Base-by-base conservation (phyloP, 2,797 vertebrate species). In the Carduelis carduelis region DNA sequence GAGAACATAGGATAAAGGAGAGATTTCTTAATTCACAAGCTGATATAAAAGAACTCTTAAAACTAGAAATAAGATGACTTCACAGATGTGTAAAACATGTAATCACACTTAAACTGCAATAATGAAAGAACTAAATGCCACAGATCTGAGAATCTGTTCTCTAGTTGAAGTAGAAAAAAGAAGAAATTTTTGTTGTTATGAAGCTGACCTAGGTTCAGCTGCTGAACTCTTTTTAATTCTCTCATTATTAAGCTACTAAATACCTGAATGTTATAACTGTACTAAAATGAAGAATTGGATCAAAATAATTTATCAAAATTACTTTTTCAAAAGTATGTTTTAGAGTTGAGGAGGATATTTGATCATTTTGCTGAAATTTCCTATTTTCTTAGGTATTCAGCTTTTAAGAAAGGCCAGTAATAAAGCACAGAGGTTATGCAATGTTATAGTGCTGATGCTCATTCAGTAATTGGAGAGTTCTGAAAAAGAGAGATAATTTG, bases 201-300 rank as follows among this genome's bases (percentile, higher is more conserved):
- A 96, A 90, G 82, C 80, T 97, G 80, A 91, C 90, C 93, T 82
- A 81, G 66, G 82, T 89, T 91, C 92, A 93, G 57, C 70, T 93
- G 27, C 72, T 94, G 92, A 95, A 68, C 69, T 95, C 91, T 93
- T 66, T 95, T 95, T 94, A 65, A 83, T 93, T 91, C 71, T 91
- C 60, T 32, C 60, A 82, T 87, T 95, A 69, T 94, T 94, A 86
- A 63, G 89, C 95, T 97, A 83, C 95, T 95, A 94, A 97, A 94
- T 63, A 95, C 22, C 61, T 39, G 32, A 88, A 95, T 96, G 88
- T 96, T 90, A 81, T 95, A 91, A 76, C 65, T 93, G 23, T 37
- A 46, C 59, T 85, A 57, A 94, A 88, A 76, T 91, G 77, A 96
- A 97, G 44, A 86, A 95, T 34, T 92, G 66, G 50, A 96, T 93